Percentiles rank a stretch among this genome's conserved stretches.
Conservation (phyloP, 2,888 invertebrate genomes). For the Andricus quercusramuli region DNA sequence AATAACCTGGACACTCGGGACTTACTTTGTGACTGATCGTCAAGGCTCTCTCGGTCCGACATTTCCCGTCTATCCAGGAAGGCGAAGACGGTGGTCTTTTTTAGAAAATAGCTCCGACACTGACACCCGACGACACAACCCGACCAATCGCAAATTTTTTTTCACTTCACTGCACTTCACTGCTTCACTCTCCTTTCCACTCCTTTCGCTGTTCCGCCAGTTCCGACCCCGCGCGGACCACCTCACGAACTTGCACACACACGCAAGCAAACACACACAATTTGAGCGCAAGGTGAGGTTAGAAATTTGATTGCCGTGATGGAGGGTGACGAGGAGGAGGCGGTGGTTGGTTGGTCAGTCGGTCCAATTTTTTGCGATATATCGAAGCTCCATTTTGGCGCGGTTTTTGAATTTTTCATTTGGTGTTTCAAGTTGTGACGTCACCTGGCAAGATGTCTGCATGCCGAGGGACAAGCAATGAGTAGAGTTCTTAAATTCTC, state of each 20-base stretch:
- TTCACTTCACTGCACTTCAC: conserved; percentile 56
- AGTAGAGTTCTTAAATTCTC: no score
- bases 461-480: no score
- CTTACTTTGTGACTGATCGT: conserved; percentile 77
- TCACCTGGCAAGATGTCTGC: no score
- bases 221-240: conserved; percentile 12
- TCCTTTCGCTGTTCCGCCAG: background rate
- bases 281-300: background rate
- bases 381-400: no score
- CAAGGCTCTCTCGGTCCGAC: conserved; percentile 78
- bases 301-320: background rate
- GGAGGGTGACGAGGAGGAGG: background rate
- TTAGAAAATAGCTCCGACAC: conserved; percentile 59
- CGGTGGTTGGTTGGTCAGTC: no score
- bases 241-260: background rate
- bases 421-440: no score
- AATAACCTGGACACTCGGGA: background rate
- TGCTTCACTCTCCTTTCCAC: background rate
- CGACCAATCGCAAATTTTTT: conserved; percentile 67
- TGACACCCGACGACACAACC: conserved; percentile 53
- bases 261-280: background rate
- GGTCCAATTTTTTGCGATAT: no score
- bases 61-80: conserved; percentile 56
- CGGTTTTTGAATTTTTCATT: no score
- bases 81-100: conserved; percentile 63